A percentile compares a stretch with the other conserved stretches of the same genome.
phyloP scores from a whole-genome alignment of 2,797 vertebrate species.

The Amphiprion clarkii region DNA sequence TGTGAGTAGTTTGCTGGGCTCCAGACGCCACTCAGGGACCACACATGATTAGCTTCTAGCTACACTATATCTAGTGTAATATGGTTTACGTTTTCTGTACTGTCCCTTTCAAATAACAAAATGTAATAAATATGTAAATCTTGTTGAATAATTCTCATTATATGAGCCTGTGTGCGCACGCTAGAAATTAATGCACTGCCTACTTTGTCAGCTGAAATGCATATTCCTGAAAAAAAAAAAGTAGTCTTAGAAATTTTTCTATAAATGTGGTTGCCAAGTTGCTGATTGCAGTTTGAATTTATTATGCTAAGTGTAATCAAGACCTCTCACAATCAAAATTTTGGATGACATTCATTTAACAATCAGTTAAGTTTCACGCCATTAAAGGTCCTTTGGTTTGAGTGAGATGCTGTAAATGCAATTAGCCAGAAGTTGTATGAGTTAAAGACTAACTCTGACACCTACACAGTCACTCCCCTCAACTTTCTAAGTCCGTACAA shows the following conservation, averaged over 20 bases:
- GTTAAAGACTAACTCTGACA: neutral
- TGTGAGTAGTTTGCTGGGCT: neutral
- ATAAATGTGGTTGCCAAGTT: slow-evolving; percentile 20
- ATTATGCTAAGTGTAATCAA: slow-evolving; percentile 46
- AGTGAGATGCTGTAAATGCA: slow-evolving; percentile 23
- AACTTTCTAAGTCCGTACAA: too few relatives aligned
- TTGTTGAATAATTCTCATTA: slow-evolving; percentile 18
- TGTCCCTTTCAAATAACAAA: slow-evolving; percentile 3
- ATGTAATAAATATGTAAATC: slow-evolving; percentile 34
- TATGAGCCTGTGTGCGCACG: neutral
- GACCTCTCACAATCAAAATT: slow-evolving; percentile 41
- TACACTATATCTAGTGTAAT: slow-evolving; percentile 12
- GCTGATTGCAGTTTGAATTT: slow-evolving; percentile 46
- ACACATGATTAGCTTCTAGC: slow-evolving; percentile 11
- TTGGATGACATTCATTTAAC: slow-evolving; percentile 38
- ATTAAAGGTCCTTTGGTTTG: slow-evolving; percentile 35
- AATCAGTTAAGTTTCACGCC: slow-evolving; percentile 28
- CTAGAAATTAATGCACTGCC: neutral
- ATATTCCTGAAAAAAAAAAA: neutral
- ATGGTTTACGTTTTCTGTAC: neutral
- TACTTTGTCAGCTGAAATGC: slow-evolving; percentile 24
- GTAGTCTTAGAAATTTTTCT: slow-evolving; percentile 8
- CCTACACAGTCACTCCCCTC: too few relatives aligned
- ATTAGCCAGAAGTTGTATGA: slow-evolving; percentile 21
- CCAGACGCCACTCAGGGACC: neutral